Conservation (phyloP, 2,888 invertebrate genomes). For the Clistopyga incitator region DNA sequence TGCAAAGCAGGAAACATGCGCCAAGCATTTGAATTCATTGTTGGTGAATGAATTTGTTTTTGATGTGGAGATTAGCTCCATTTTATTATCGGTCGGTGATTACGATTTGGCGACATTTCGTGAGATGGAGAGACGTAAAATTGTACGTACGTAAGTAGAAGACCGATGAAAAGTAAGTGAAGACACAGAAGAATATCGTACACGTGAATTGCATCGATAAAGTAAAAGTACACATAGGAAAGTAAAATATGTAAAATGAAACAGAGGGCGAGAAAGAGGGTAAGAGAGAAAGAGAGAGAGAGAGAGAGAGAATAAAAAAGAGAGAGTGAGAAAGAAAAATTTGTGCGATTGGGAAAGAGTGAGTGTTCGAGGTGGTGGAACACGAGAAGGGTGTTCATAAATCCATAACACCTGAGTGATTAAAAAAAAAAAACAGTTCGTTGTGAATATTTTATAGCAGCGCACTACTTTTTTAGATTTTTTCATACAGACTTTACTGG, state of each 20-base stretch:
- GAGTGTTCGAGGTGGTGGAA: conserved; percentile 61
- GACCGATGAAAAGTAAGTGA: conserved; percentile 36
- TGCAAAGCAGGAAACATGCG: conserved; percentile 72
- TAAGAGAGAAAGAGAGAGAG: conserved; percentile 44
- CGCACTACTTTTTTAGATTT: conserved; percentile 32
- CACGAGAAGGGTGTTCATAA: conserved; percentile 79
- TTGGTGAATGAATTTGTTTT: conserved; percentile 47
- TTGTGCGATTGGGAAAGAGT: conserved; percentile 49
- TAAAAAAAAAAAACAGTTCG: conserved; percentile 39
- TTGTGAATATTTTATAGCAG: conserved; percentile 13
- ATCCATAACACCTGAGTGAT: conserved; percentile 83
- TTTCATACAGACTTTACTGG: background rate
- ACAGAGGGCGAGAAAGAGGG: too few relatives aligned
- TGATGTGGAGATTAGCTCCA: conserved; percentile 27
- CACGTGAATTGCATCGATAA: conserved; percentile 32
- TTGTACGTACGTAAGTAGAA: conserved; percentile 6
- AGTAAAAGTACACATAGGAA: conserved; percentile 1
- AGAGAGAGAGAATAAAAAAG: conserved; percentile 60
- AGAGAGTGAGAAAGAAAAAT: conserved; percentile 53
- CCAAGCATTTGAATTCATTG: conserved; percentile 65
- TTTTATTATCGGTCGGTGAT: conserved; percentile 45
- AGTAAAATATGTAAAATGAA: background rate
- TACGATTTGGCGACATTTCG: conserved; percentile 36
- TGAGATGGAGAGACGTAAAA: conserved; percentile 2
- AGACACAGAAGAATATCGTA: conserved; percentile 63